Percentiles rank a stretch among this genome's conserved stretches.
These are phyloP conservation scores for Diogma glabrata DNA, from an alignment of 2,888 invertebrate species.

Conservation along the genomic window DNA sequence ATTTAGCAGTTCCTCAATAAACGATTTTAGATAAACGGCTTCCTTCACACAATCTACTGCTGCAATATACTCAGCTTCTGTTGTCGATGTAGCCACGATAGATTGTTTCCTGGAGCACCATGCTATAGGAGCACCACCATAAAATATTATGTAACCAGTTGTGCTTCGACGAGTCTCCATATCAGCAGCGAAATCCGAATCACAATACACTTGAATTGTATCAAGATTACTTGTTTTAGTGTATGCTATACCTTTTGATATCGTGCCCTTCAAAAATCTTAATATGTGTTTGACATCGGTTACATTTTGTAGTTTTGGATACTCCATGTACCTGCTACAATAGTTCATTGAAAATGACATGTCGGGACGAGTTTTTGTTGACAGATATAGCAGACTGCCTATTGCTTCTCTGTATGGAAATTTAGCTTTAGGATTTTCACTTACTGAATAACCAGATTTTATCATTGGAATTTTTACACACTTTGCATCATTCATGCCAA, in stretches of 20 bases:
- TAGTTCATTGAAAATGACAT: background rate
- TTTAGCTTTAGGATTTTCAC: background rate
- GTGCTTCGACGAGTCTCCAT: constrained; percentile 16
- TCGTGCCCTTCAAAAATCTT: background rate
- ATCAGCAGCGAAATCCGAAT: constrained; percentile 3
- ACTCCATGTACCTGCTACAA: background rate
- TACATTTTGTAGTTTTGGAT: too few relatives aligned
- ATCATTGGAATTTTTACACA: background rate
- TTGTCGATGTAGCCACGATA: constrained; percentile 15
- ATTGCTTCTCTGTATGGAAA: background rate
- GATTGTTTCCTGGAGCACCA: constrained; percentile 16
- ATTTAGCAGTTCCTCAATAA: background rate
- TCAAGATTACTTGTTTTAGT: background rate
- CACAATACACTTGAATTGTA: background rate
- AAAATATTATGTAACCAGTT: constrained; percentile 15
- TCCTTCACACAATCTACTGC: background rate
- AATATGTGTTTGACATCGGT: background rate
- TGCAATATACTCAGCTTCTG: constrained; percentile 15
- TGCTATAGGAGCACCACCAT: constrained; percentile 12
- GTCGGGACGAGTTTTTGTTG: background rate
- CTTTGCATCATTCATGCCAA: background rate
- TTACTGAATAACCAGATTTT: background rate
- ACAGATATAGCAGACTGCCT: background rate
- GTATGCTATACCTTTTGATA: background rate
- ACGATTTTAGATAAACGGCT: background rate